Conservation (phyloP, 2,888 invertebrate genomes). For the Lampropteryx suffumata region DNA sequence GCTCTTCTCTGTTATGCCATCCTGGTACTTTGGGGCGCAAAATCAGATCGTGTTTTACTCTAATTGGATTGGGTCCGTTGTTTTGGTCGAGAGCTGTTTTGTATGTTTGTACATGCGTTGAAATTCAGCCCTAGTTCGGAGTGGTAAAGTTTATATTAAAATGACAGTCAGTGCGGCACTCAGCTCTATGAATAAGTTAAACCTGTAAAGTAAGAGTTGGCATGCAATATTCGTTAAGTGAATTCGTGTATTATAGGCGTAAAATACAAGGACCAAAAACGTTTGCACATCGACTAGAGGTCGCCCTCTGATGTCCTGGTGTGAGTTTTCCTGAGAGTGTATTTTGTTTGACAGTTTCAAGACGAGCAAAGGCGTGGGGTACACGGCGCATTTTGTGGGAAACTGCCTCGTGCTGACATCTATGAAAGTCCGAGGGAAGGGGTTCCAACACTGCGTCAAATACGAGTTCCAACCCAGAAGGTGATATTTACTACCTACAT, state of each 20-base stretch:
- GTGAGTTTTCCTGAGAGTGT: too few relatives aligned
- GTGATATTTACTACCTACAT: slow-evolving; percentile 37
- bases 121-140: slow-evolving; percentile 5
- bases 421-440: slow-evolving; percentile 99
- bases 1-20: slow-evolving; percentile 42
- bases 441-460: slow-evolving; percentile 99
- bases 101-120: not conserved
- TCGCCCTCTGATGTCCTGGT: too few relatives aligned
- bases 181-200: slow-evolving; percentile 7
- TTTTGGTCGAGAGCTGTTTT: slow-evolving; percentile 26
- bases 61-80: slow-evolving; percentile 43
- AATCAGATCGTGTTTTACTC: slow-evolving; percentile 42
- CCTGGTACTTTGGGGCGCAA: slow-evolving; percentile 44
- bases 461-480: slow-evolving; percentile 99
- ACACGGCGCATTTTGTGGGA: slow-evolving; percentile 99
- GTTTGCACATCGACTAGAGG: too few relatives aligned
- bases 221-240: slow-evolving; percentile 3
- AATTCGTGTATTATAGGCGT: too few relatives aligned
- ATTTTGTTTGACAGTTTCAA: slow-evolving; percentile 90
- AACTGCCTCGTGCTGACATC: slow-evolving; percentile 99
- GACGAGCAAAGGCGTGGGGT: slow-evolving; percentile 99
- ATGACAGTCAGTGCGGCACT: slow-evolving; percentile 1
- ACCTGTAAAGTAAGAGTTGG: slow-evolving; percentile 14
- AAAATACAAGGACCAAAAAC: too few relatives aligned
- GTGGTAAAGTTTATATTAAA: slow-evolving; percentile 14